Conservation (phyloP, 2,797 vertebrate species). For the Hyperoplus immaculatus region DNA sequence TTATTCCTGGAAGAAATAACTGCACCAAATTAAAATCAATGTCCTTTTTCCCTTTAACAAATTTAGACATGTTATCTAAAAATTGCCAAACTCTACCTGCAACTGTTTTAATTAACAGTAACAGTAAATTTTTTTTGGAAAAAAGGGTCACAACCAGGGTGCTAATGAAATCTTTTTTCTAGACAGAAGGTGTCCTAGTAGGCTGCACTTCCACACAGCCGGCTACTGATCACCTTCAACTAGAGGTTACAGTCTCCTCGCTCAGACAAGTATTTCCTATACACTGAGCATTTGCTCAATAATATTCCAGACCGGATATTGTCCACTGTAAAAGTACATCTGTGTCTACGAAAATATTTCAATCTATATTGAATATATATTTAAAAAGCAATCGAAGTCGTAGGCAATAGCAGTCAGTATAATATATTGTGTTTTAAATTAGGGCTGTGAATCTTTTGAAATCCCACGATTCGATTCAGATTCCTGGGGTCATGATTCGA, state of each 20-base stretch:
- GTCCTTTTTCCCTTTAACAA: no score
- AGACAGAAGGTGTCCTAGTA: slow-evolving; percentile 79
- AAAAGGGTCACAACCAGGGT: slow-evolving; percentile 30
- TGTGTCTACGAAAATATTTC: background rate
- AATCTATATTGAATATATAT: no score
- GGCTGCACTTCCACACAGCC: slow-evolving; percentile 51
- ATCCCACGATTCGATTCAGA: no score
- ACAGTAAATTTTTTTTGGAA: background rate
- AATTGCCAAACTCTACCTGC: no score
- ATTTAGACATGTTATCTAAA: no score
- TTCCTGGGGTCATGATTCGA: no score
- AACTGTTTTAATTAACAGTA: no score
- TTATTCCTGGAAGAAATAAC: background rate
- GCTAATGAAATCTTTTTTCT: slow-evolving; percentile 43
- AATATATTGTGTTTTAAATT: no score
- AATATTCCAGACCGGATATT: slow-evolving; percentile 41
- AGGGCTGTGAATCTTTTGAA: no score
- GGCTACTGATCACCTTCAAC: slow-evolving; percentile 82
- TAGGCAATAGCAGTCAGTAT: no score
- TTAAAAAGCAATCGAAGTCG: no score
- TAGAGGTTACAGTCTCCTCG: slow-evolving; percentile 80
- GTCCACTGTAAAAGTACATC: slow-evolving; percentile 27
- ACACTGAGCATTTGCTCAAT: slow-evolving; percentile 55
- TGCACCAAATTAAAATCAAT: no score
- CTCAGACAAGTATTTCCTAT: slow-evolving; percentile 61